Evolutionary conservation across 2,113 vertebrate species (phyloP), one percentile per base, ranked within the genome.

Genomic region (Octodon degus): DNA sequence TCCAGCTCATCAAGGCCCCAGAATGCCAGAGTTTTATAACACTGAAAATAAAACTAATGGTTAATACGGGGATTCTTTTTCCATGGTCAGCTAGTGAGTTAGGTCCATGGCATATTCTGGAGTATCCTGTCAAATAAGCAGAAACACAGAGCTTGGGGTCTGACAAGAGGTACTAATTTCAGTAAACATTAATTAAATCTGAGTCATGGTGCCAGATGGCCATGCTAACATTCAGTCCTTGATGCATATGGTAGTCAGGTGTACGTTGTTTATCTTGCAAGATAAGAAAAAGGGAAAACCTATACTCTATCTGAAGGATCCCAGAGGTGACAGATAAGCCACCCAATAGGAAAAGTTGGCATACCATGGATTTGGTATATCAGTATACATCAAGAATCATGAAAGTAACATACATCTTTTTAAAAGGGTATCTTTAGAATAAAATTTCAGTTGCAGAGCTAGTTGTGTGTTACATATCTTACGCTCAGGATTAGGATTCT

Each of bases 111-210:
- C 16, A 87, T 27, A 63, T 79, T 79, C 76, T 22, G 50, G 79
- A 89, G 2, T 77, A 81, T 86, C 77, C 53, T 77, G 84, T 94
- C 67, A 83, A 74, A 88, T 40, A 19, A 83, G 58, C 40, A 43
- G 84, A 63, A 86, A 81, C 4, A 20, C 90, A 84, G 84, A 9
- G 4, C 65, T 84, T 25, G 7, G 70, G 88, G 55, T 72, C 76
- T 96, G 92, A 92, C 88, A 91, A 91, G 60, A 3, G 95, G 65
- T 82, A 22, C 83, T 93, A 25, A 67, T 27, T 86, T 53, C 43
- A 40, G 86, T 83, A 94, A 97, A 80, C 94, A 96, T 94, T 97
- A 95, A 95, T 97, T 95, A 90, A 86, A 62, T 95, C 93, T 80
- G 79, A 95, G 77, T 91, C 50, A 43, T 55, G 67, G 82, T 94